These are phyloP conservation scores for Umimayanthus kanabou DNA, from an alignment of 92 coral and sea anemone genomes.

Conservation along the genomic window DNA sequence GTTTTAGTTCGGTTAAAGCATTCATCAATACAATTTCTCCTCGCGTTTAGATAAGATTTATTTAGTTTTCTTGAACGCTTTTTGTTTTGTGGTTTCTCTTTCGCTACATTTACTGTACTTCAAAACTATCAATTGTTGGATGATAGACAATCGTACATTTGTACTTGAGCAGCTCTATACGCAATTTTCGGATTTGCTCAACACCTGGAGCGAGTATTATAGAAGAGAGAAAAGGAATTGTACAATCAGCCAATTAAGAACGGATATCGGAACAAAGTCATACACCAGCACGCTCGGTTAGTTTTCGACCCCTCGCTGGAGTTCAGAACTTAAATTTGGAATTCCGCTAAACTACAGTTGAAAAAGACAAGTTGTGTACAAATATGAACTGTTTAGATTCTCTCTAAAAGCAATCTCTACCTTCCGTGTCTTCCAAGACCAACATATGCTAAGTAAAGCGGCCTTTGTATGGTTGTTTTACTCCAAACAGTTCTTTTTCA, in stretches of 20 bases:
- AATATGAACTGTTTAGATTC: too few species aligned
- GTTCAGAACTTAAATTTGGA: not conserved
- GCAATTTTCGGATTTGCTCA: constrained; percentile 1
- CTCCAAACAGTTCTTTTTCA: constrained; percentile 23
- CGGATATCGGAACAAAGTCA: constrained; percentile 1
- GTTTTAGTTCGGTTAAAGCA: not conserved
- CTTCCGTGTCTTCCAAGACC: constrained; percentile 9
- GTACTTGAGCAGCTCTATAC: not conserved
- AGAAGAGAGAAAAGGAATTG: not conserved
- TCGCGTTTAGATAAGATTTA: not conserved
- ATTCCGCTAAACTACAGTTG: not conserved
- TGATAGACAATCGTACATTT: not conserved
- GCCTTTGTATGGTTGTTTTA: constrained; percentile 30
- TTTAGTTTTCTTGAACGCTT: not conserved
- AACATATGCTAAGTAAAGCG: constrained; percentile 31
- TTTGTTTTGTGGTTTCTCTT: not conserved
- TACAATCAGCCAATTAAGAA: constrained; percentile 26
- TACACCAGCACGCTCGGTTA: not conserved
- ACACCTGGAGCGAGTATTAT: constrained; percentile 7
- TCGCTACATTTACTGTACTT: not conserved
- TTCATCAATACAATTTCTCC: not conserved
- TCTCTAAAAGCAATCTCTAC: not conserved
- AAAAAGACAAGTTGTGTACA: not conserved
- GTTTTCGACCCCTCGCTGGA: not conserved
- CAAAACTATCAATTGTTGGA: constrained; percentile 1